Evolutionary conservation across 2,888 invertebrate genomes (phyloP).

Genomic region (Metellina segmentata): DNA sequence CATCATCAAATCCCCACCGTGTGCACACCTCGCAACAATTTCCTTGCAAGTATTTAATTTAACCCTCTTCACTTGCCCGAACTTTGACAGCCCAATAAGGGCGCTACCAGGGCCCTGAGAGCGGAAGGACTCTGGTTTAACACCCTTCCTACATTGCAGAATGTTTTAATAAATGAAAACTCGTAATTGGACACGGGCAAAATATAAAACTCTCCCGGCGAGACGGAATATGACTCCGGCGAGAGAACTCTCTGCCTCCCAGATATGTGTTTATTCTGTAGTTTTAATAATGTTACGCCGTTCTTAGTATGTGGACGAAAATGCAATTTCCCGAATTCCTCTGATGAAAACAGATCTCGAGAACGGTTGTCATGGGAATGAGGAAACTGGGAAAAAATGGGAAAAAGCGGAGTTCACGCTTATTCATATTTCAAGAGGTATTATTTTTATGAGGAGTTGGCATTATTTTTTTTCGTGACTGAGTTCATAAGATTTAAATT

Average conservation of each 20-base stretch:
- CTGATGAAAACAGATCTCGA: not conserved
- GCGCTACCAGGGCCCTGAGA: no score
- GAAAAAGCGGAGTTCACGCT: not conserved
- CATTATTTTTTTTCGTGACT: not conserved
- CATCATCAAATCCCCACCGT: not conserved
- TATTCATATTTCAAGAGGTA: not conserved
- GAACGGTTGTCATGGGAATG: conserved; percentile 20
- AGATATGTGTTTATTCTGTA: not conserved
- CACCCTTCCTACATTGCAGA: not conserved
- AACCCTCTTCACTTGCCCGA: not conserved
- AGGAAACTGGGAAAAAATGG: not conserved
- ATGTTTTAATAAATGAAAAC: conserved; percentile 28
- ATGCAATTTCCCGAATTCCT: conserved; percentile 54
- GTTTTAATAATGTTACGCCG: conserved; percentile 30
- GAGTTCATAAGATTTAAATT: not conserved
- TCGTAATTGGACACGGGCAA: conserved; percentile 7
- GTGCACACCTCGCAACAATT: not conserved
- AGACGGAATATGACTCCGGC: not conserved
- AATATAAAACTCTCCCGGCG: not conserved
- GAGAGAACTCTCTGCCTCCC: not conserved
- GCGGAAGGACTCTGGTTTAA: not conserved
- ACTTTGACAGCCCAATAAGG: not conserved
- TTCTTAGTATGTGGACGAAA: conserved; percentile 15
- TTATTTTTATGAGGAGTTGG: not conserved
- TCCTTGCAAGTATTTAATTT: conserved; percentile 13